Evolutionary conservation across 2,113 vertebrate genomes (phyloP), one percentile per base, ranked within the genome.

Genomic region (Forbesichthys agassizii): DNA sequence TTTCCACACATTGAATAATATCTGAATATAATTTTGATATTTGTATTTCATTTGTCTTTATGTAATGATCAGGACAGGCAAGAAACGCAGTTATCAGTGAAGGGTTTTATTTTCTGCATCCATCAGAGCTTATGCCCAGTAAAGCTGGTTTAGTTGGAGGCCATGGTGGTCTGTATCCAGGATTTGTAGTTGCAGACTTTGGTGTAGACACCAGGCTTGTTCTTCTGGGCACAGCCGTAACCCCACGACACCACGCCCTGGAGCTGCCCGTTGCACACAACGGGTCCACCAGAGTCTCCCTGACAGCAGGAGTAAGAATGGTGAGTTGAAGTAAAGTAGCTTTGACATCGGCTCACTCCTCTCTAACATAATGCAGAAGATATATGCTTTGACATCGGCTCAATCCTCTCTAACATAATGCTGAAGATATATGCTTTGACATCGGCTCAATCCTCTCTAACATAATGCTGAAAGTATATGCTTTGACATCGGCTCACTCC

Each of bases 181-280:
- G 82, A 70, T 51, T 75, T 57, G 2, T 82, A 93, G 68, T 90
- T 91, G 89, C 33, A 61, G 33, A 46, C 33, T 33, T 42, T 61
- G 59, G 59, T 13, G 74, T 96, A 96, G 69, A 95, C 93, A 3
- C 94, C 27, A 27, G 27, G 27, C 27, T 27, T 27, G 27, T 27
- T 27, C 27, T 27, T 27, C 27, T 27, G 27, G 1, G 94, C 94
- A 36, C 95, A 96, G 63, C 94, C 94, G 0, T 88, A 79, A 47
- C 95, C 95, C 95, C 95, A 96, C 71, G 95, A 96, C 74, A 96
- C 94, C 13, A 95, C 80, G 72, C 94, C 93, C 78, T 96, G 95
- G 71, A 95, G 91, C 83, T 81, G 27, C 12, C 82, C 83, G 0
- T 88, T 87, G 66, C 94, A 95, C 53, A 92, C 93, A 27, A 95